Evolutionary conservation across 2,888 invertebrate genomes (phyloP).

Genomic region (Danaus chrysippus): DNA sequence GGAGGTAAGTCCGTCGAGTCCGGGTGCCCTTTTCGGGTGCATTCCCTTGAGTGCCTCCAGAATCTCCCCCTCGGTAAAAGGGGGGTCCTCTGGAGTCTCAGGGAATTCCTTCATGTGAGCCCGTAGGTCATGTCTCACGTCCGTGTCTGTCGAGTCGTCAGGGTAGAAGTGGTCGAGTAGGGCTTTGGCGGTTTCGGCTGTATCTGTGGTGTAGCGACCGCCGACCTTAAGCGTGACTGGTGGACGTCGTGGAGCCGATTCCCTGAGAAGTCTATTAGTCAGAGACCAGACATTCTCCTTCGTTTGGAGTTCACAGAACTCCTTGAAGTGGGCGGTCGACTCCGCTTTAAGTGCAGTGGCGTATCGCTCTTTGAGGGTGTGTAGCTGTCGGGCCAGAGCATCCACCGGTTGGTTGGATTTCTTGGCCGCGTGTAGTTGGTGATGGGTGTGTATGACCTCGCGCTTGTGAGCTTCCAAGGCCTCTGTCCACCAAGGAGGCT

Average conservation of each 20-base stretch:
- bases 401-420: not conserved
- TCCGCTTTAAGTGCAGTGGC: too few relatives aligned
- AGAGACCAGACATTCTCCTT: too few relatives aligned
- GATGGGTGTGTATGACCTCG: slow-evolving; percentile 7
- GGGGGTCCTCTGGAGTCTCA: slow-evolving; percentile 23
- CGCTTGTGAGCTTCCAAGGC: slow-evolving; percentile 2
- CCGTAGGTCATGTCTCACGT: slow-evolving; percentile 13
- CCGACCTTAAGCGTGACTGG: not conserved
- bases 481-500: not conserved
- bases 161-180: slow-evolving; percentile 23
- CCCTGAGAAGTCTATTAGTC: too few relatives aligned
- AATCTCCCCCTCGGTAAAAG: not conserved
- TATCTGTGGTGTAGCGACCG: not conserved
- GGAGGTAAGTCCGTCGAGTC: not conserved
- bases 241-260: not conserved
- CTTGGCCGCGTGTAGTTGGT: not conserved
- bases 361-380: too few relatives aligned
- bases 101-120: not conserved
- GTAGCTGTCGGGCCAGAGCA: too few relatives aligned
- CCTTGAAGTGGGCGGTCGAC: too few relatives aligned
- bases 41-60: not conserved
- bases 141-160: not conserved
- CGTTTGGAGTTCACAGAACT: too few relatives aligned
- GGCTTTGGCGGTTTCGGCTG: slow-evolving; percentile 15
- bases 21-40: not conserved